A percentile compares a stretch with the other conserved stretches of the same genome.
These are phyloP conservation scores for Cataglyphis hispanica DNA, from an alignment of 1,140 invertebrate genomes.

Conservation along the genomic window DNA sequence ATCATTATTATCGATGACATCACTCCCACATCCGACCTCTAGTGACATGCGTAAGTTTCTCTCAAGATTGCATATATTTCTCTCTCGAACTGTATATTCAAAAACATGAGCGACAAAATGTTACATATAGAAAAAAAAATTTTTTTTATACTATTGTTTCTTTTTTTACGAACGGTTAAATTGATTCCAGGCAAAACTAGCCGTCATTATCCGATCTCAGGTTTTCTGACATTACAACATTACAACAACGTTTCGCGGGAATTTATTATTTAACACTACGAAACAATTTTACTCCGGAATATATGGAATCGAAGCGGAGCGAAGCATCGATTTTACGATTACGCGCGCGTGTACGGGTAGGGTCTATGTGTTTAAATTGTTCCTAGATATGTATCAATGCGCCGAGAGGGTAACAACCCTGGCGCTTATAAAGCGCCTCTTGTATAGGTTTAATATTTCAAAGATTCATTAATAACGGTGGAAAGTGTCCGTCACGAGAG, in stretches of 20 bases:
- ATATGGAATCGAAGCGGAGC: constrained; percentile 39
- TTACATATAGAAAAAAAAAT: constrained; percentile 16
- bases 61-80: neutral
- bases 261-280: constrained; percentile 59
- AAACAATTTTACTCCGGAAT: constrained; percentile 48
- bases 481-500: constrained; percentile 56
- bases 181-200: constrained; percentile 28
- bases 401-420: constrained; percentile 77
- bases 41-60: neutral
- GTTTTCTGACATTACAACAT: constrained; percentile 53
- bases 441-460: constrained; percentile 78
- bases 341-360: constrained; percentile 52
- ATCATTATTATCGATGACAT: neutral
- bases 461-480: constrained; percentile 78
- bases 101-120: neutral
- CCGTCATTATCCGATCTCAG: neutral
- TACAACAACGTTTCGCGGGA: constrained; percentile 45
- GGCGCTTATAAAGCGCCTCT: constrained; percentile 75
- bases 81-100: neutral
- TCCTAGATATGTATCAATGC: constrained; percentile 76
- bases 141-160: too few species aligned
- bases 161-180: constrained; percentile 1
- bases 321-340: constrained; percentile 70
- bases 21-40: neutral
- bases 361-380: constrained; percentile 56